phyloP scores from a whole-genome alignment of 2,888 invertebrate species.

The Catocala fraxini region DNA sequence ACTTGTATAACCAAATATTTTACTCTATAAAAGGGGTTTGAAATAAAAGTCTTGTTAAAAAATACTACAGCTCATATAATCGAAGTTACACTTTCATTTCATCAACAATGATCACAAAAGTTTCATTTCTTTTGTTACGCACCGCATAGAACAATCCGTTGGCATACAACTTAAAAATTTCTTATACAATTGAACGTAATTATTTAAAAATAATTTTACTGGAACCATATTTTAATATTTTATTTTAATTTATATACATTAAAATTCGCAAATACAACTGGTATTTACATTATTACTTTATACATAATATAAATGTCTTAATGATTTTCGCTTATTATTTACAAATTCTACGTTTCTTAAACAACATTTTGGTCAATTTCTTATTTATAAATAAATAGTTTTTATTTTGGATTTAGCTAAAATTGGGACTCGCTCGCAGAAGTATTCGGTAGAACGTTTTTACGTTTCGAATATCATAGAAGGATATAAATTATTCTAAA shows the following conservation, averaged over 20 bases:
- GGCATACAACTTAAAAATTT: conserved; percentile 75
- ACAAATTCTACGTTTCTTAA: conserved; percentile 75
- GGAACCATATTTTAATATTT: conserved; percentile 71
- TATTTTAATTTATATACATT: conserved; percentile 75
- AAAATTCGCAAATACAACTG: conserved; percentile 83
- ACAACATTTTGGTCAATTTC: conserved; percentile 85
- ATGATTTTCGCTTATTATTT: conserved; percentile 69
- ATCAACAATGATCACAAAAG: conserved; percentile 86
- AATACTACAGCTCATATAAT: conserved; percentile 87
- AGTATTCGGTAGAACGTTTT: conserved; percentile 49
- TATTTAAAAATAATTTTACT: conserved; percentile 78
- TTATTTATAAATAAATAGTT: conserved; percentile 75
- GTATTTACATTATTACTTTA: conserved; percentile 75
- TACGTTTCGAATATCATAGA: conserved; percentile 33
- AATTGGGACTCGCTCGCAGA: conserved; percentile 58
- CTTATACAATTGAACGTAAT: conserved; percentile 72
- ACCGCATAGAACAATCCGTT: conserved; percentile 82
- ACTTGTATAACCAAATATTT: neutral
- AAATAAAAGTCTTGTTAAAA: conserved; percentile 74
- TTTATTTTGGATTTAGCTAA: conserved; percentile 59
- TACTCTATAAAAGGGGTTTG: conserved; percentile 14
- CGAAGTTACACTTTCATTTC: conserved; percentile 86
- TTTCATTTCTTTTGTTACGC: conserved; percentile 78
- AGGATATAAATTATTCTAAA: conserved; percentile 41
- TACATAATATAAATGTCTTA: conserved; percentile 74